phyloP scores from a whole-genome alignment of 2,113 vertebrate species.

The Picathartes gymnocephalus region DNA sequence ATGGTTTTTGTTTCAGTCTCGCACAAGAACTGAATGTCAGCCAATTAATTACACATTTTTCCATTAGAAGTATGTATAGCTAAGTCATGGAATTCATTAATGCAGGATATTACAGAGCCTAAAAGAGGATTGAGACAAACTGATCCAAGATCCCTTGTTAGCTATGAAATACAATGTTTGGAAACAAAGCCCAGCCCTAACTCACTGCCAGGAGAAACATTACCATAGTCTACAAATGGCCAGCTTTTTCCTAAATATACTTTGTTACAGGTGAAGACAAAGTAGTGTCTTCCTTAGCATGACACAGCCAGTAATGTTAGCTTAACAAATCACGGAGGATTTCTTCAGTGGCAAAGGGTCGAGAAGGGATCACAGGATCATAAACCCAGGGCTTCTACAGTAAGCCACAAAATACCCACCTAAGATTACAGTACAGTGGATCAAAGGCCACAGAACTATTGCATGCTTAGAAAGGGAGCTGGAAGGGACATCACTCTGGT shows the following conservation, averaged over 20 bases:
- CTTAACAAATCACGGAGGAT: background rate
- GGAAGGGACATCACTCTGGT: background rate
- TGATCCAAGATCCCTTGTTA: background rate
- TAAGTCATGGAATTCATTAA: background rate
- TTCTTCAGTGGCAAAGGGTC: background rate
- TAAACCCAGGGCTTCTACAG: background rate
- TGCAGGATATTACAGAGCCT: background rate
- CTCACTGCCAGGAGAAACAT: background rate
- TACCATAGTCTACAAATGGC: background rate
- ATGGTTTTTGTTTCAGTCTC: background rate
- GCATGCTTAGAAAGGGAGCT: background rate
- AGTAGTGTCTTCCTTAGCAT: background rate
- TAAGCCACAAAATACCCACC: background rate
- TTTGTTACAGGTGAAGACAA: background rate
- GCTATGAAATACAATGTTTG: background rate
- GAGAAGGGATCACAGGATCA: background rate
- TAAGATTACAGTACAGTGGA: fast-evolving
- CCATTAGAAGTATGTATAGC: background rate
- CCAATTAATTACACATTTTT: background rate
- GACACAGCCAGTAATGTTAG: background rate
- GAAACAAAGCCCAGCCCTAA: background rate
- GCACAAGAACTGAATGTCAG: background rate
- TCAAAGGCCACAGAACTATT: background rate
- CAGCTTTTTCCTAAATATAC: background rate
- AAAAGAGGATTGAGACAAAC: background rate